phyloP scores from a whole-genome alignment of 2,888 invertebrate species.

The Luperina nickerlii region DNA sequence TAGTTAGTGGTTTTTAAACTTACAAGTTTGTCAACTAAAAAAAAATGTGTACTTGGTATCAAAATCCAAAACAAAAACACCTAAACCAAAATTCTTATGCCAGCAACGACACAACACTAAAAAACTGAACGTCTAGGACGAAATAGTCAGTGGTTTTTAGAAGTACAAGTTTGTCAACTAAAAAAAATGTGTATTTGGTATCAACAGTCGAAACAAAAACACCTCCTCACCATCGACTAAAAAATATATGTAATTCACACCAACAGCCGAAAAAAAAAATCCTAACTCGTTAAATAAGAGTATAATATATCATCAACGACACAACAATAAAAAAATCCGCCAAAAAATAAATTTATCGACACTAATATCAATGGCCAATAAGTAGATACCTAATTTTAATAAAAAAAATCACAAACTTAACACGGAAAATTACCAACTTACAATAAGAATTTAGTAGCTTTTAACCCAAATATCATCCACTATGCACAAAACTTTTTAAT shows the following conservation, averaged over 20 bases:
- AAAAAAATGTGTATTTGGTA: background rate
- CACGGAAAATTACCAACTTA: slow-evolving; percentile 46
- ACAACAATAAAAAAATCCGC: background rate
- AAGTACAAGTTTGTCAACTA: background rate
- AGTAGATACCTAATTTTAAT: slow-evolving; percentile 7
- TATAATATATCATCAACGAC: background rate
- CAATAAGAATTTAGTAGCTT: slow-evolving; percentile 1
- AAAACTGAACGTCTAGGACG: no score
- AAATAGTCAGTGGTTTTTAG: no score
- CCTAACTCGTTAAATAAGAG: background rate
- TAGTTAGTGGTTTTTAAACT: background rate
- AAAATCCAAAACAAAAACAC: no score
- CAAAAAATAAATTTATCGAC: background rate
- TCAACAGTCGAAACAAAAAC: no score
- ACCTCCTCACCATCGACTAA: no score
- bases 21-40: background rate
- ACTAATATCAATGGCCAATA: slow-evolving; percentile 17
- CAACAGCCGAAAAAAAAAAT: background rate
- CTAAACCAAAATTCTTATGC: no score
- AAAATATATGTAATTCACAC: no score
- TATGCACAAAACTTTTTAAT: slow-evolving; percentile 1
- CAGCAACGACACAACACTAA: no score
- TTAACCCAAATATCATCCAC: slow-evolving; percentile 15
- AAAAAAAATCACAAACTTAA: slow-evolving; percentile 13
- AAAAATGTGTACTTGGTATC: no score